These are phyloP conservation scores for Coregonus suidteri DNA, from an alignment of 2,797 vertebrate genomes.

Conservation along the genomic window DNA sequence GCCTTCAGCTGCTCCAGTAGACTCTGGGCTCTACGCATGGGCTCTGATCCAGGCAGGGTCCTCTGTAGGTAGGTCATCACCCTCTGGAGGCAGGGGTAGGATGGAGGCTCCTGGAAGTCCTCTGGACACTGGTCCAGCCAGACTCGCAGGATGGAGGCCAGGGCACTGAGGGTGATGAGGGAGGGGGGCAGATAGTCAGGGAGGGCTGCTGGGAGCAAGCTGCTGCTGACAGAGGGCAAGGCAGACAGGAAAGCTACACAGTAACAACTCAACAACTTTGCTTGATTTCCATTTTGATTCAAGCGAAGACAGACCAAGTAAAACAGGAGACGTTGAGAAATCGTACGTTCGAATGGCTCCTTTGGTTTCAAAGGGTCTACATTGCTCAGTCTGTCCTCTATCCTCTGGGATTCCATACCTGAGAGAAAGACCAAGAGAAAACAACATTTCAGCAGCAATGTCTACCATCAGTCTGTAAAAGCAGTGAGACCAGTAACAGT, in stretches of 20 bases:
- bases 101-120: constrained; percentile 89
- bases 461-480: not conserved
- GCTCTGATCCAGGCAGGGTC: constrained; percentile 85
- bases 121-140: constrained; percentile 95
- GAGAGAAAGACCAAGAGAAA: not conserved
- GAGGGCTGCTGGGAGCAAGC: not conserved
- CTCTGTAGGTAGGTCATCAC: constrained; percentile 83
- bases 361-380: constrained; percentile 61
- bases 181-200: no score
- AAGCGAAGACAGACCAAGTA: no score
- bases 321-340: no score
- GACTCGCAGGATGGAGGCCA: constrained; percentile 87
- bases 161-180: constrained; percentile 75
- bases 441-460: not conserved
- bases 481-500: not conserved
- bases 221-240: not conserved
- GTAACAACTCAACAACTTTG: no score
- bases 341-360: constrained; percentile 78
- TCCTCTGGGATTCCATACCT: constrained; percentile 76
- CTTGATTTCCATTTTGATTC: no score
- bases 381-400: constrained; percentile 37
- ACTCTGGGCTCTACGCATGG: constrained; percentile 81
- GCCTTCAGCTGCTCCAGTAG: constrained; percentile 87
- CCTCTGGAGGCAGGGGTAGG: constrained; percentile 81
- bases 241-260: not conserved